phyloP scores from a whole-genome alignment of 2,113 vertebrate species.

The Lichenostomus cassidix region DNA sequence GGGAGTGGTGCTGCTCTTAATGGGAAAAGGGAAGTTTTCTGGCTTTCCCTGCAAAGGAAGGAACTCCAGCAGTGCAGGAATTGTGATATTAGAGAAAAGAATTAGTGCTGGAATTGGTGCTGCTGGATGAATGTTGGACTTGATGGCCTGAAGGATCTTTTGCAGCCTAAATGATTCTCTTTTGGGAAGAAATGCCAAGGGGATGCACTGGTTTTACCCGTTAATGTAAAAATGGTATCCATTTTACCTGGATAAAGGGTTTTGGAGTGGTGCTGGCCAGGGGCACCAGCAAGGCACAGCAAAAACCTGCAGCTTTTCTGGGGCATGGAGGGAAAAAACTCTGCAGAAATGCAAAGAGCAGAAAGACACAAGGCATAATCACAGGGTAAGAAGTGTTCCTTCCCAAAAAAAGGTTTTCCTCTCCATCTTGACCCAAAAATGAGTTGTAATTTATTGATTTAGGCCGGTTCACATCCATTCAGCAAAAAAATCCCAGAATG shows the following conservation, averaged over 20 bases:
- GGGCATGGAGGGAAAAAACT: fast-evolving
- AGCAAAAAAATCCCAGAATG: neutral
- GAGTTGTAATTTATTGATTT: neutral
- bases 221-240: too few species aligned
- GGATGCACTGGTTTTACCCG: neutral
- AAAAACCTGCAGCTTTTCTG: neutral
- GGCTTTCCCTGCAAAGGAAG: neutral
- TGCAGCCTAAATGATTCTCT: neutral
- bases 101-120: neutral
- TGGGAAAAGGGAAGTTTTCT: neutral
- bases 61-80: neutral
- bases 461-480: neutral
- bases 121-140: neutral
- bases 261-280: neutral
- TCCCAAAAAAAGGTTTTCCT: neutral
- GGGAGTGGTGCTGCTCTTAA: neutral
- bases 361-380: neutral
- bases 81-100: neutral
- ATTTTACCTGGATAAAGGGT: neutral
- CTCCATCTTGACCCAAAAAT: neutral
- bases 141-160: neutral
- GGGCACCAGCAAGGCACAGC: neutral
- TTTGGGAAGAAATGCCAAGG: neutral
- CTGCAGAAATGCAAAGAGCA: neutral
- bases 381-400: fast-evolving